Evolutionary conservation across 1,140 invertebrate genomes (phyloP), one percentile per base, ranked within the genome.

Genomic region (Phenacoccus solenopsis): DNA sequence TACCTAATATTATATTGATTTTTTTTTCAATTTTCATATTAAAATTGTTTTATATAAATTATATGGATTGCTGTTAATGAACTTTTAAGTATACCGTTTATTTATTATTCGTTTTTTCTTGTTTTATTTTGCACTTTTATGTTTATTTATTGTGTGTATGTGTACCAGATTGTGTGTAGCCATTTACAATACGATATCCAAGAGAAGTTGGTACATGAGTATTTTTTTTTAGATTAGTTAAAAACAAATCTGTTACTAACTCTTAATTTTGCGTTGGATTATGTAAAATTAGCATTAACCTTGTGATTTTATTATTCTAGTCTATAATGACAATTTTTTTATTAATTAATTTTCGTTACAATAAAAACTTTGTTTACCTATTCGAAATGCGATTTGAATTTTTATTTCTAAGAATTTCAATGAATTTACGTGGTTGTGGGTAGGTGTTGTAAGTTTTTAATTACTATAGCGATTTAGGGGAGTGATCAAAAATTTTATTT

Each of bases 241-340:
- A 49, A 49, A 4, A n/a, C n/a, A n/a, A n/a, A 49, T 9, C 5
- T 49, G 30, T n/a, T 49, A 49, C 4, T 49, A 49, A 49, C 38
- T 49, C 20, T 49, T 49, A 5, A 49, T 49, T 49, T 16, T 49
- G 38, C 4, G 38, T n/a, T 49, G 20, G 20, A 27, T 64, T 24
- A 64, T 27, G 59, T 64, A 27, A 64, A 64, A 64, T 64, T 64
- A 64, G 25, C 21, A 25, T 64, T 25, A 64, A 24, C 59, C 25
- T 16, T 64, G 59, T 64, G 59, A 64, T 64, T 64, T 64, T 64
- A 64, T 64, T 64, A 64, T 64, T 64, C 59, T 64, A 64, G 59
- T 64, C 21, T 22, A 24, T 64, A 24, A 64, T 64, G 59, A 64
- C 22, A 64, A 24, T 64, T 64, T n/a, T 64, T 64, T 64, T 64